Conservation (phyloP, 2,888 invertebrate genomes). For the Lasioglossum marginatum region DNA sequence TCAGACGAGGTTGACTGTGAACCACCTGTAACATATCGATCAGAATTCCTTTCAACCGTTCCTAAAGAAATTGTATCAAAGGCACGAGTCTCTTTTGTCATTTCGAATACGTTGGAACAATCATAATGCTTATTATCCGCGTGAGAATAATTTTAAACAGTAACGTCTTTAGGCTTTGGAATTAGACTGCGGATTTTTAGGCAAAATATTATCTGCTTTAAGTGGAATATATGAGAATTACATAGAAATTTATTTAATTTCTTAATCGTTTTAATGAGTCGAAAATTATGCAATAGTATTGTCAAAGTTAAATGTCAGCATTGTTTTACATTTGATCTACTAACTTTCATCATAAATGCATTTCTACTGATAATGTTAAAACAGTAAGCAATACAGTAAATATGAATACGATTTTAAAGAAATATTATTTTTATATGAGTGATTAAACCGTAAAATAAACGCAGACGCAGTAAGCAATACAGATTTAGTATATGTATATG, state of each 20-base stretch:
- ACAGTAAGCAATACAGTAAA: neutral
- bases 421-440: neutral
- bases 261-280: neutral
- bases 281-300: neutral
- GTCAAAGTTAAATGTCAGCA: neutral
- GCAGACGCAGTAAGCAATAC: neutral
- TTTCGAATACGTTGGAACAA: neutral
- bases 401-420: neutral
- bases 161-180: neutral
- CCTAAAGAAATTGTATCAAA: neutral
- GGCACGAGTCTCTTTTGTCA: neutral
- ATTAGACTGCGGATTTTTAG: neutral
- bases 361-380: neutral
- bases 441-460: neutral
- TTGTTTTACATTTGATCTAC: neutral
- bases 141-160: neutral
- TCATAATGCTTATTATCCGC: neutral
- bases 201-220: neutral
- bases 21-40: conserved; percentile 9
- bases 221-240: neutral
- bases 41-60: neutral
- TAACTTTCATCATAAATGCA: neutral
- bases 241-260: neutral
- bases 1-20: neutral
- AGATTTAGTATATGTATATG: neutral